These are phyloP conservation scores for Equus przewalskii DNA, from an alignment of 2,113 vertebrate species.

Conservation along the genomic window DNA sequence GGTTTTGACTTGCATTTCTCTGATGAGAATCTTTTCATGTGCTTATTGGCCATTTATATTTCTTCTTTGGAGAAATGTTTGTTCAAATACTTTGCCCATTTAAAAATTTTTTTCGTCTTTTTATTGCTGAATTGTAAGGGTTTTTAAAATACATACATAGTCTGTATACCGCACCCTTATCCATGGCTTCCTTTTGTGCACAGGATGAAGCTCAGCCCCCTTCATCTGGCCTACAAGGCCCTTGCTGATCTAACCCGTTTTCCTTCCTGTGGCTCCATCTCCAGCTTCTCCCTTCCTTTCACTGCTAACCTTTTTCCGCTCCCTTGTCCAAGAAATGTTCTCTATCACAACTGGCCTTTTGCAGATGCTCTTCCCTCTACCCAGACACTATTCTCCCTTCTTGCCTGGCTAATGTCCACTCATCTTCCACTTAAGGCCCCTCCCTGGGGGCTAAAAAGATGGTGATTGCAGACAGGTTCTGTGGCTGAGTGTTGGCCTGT, in stretches of 20 bases:
- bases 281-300: not conserved
- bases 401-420: not conserved
- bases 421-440: not conserved
- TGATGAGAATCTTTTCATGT: not conserved
- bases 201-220: not conserved
- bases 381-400: not conserved
- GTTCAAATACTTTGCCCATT: not conserved
- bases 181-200: not conserved
- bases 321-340: not conserved
- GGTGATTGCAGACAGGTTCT: not conserved
- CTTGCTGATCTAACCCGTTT: not conserved
- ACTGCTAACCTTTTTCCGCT: not conserved
- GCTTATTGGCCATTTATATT: not conserved
- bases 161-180: not conserved
- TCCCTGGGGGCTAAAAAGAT: not conserved
- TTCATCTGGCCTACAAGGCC: not conserved
- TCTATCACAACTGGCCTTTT: not conserved
- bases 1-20: not conserved
- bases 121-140: not conserved
- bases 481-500: not conserved
- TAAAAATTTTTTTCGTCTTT: not conserved
- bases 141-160: not conserved
- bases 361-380: not conserved
- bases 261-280: not conserved
- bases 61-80: not conserved